These are phyloP conservation scores for Peromyscus polionotus DNA, from an alignment of 2,113 vertebrate species.

Conservation along the genomic window DNA sequence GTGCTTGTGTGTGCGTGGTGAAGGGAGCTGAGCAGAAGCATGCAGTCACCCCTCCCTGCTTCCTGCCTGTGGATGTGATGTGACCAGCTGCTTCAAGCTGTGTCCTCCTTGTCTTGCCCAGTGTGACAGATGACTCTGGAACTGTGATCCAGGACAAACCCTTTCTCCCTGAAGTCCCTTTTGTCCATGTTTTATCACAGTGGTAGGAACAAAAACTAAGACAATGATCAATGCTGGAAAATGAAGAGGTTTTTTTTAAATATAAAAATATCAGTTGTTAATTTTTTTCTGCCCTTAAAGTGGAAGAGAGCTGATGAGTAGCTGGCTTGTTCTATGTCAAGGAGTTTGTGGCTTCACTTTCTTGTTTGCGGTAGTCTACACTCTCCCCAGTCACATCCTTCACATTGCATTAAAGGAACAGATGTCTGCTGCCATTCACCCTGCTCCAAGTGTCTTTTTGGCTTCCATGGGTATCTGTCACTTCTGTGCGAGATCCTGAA, in stretches of 20 bases:
- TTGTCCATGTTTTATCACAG: neutral
- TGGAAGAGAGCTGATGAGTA: neutral
- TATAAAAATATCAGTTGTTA: neutral
- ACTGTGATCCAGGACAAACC: neutral
- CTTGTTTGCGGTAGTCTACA: neutral
- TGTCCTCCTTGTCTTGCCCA: neutral
- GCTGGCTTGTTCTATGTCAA: neutral
- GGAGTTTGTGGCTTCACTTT: neutral
- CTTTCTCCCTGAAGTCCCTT: neutral
- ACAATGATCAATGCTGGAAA: neutral
- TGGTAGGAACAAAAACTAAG: neutral
- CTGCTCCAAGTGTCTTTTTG: neutral
- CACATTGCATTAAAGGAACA: fast-evolving
- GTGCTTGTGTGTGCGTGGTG: no score
- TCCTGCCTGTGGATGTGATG: neutral
- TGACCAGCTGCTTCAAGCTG: no score
- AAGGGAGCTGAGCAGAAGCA: neutral
- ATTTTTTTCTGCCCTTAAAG: neutral
- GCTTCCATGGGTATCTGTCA: neutral
- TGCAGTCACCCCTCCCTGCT: neutral
- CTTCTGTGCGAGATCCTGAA: neutral
- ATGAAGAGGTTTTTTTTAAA: neutral
- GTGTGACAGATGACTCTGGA: neutral
- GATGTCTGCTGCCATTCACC: neutral
- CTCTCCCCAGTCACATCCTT: fast-evolving